Conservation (phyloP, 2,888 invertebrate species). For the Drosophila yooni region DNA sequence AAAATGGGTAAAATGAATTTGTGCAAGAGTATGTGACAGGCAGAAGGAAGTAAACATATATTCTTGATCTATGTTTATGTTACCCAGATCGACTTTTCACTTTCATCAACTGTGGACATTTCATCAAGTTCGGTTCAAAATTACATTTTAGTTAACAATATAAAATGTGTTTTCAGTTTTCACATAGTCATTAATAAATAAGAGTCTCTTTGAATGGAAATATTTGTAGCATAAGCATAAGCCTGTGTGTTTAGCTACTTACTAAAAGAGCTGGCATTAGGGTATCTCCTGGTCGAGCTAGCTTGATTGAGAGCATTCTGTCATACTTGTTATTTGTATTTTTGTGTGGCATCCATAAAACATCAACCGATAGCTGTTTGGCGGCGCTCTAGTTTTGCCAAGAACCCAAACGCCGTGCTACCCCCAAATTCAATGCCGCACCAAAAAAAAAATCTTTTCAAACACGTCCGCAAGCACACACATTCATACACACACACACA, state of each 20-base stretch:
- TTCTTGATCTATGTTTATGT: not conserved
- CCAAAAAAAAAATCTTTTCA: slow-evolving; percentile 33
- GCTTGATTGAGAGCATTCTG: not conserved
- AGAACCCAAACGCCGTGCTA: slow-evolving; percentile 13
- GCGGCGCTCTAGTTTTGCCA: slow-evolving; percentile 21
- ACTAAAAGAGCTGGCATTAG: not conserved
- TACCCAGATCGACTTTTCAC: not conserved
- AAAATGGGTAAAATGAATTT: not conserved
- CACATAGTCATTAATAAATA: not conserved
- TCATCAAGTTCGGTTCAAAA: not conserved
- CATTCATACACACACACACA: slow-evolving; percentile 1
- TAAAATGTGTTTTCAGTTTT: not conserved
- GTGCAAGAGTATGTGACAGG: not conserved
- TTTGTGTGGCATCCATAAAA: slow-evolving; percentile 53
- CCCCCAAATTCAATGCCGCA: slow-evolving; percentile 49
- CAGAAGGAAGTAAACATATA: not conserved
- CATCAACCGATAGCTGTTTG: slow-evolving; percentile 42
- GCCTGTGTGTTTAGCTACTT: not conserved
- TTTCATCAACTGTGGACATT: not conserved
- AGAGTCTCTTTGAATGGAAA: not conserved
- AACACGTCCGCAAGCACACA: slow-evolving; percentile 35
- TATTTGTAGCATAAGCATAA: not conserved
- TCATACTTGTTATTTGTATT: slow-evolving; percentile 25
- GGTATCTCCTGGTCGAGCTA: not conserved
- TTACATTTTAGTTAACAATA: not conserved